Evolutionary conservation across 2,888 invertebrate genomes (phyloP).

Genomic region (Erpobdella octoculata): DNA sequence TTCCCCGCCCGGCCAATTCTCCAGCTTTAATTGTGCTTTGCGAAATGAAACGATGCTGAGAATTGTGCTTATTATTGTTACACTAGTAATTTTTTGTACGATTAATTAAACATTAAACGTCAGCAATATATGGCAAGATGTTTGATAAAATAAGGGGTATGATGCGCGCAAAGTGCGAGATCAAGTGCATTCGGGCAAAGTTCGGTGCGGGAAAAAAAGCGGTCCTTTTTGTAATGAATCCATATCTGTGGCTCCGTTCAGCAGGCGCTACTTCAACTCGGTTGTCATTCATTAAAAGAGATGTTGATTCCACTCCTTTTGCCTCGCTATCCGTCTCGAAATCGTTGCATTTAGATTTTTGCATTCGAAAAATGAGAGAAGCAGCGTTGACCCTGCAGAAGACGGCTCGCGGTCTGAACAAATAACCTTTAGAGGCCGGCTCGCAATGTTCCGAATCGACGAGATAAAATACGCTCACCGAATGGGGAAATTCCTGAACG

Average conservation of each 20-base stretch:
- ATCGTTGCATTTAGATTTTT: no score
- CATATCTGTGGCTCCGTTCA: not conserved
- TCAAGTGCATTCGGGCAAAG: not conserved
- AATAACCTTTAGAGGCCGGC: not conserved
- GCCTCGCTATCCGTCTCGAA: not conserved
- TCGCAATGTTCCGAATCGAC: not conserved
- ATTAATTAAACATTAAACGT: no score
- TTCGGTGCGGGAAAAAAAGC: not conserved
- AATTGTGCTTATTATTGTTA: no score
- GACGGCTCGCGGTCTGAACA: not conserved
- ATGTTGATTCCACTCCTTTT: not conserved
- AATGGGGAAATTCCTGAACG: not conserved
- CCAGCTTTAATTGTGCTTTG: no score
- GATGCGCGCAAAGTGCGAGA: no score
- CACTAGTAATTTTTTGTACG: no score
- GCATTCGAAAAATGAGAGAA: no score
- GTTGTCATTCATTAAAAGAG: not conserved
- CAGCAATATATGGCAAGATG: no score
- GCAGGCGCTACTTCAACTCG: not conserved
- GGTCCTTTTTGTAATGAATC: constrained; percentile 2
- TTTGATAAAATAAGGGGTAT: no score
- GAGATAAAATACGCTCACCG: not conserved
- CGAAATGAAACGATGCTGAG: no score
- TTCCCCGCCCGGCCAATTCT: no score
- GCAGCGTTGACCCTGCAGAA: not conserved